Evolutionary conservation across 2,113 vertebrate species (phyloP).

Genomic region (Collichthys lucidus): DNA sequence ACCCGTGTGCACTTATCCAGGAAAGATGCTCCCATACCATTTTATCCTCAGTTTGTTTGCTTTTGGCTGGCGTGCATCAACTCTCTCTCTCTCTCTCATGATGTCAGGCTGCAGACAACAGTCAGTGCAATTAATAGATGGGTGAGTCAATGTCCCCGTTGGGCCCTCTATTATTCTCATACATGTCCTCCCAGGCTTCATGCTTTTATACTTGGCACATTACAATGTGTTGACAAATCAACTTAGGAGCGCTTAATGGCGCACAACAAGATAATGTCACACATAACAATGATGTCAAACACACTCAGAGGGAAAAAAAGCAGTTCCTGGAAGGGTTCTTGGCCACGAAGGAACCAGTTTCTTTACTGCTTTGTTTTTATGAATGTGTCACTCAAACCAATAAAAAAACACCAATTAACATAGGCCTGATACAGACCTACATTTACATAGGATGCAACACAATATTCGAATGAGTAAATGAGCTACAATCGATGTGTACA

Average conservation of each 20-base stretch:
- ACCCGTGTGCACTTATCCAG: neutral
- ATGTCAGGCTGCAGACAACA: slow-evolving; percentile 54
- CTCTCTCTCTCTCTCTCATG: slow-evolving; percentile 34
- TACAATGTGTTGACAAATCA: slow-evolving; percentile 78
- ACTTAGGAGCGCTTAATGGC: slow-evolving; percentile 68
- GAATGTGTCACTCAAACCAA: neutral
- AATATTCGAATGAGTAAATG: neutral
- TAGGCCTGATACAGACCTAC: neutral
- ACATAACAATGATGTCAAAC: slow-evolving; percentile 45
- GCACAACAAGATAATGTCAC: slow-evolving; percentile 69
- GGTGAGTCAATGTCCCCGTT: slow-evolving; percentile 55
- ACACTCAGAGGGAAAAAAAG: slow-evolving; percentile 34
- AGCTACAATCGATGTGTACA: too few relatives aligned
- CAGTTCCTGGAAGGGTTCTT: slow-evolving; percentile 12
- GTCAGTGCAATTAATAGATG: slow-evolving; percentile 64
- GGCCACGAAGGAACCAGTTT: too few relatives aligned
- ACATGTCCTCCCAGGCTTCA: slow-evolving; percentile 52
- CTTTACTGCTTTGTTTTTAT: neutral
- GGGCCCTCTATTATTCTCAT: slow-evolving; percentile 61
- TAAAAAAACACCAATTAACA: neutral
- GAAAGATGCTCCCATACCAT: neutral
- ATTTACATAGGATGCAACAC: neutral
- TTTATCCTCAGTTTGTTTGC: slow-evolving; percentile 27
- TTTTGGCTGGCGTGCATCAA: slow-evolving; percentile 5
- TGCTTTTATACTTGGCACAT: slow-evolving; percentile 72